Conservation (phyloP, 2,888 invertebrate genomes). For the Alloplasta piceator region DNA sequence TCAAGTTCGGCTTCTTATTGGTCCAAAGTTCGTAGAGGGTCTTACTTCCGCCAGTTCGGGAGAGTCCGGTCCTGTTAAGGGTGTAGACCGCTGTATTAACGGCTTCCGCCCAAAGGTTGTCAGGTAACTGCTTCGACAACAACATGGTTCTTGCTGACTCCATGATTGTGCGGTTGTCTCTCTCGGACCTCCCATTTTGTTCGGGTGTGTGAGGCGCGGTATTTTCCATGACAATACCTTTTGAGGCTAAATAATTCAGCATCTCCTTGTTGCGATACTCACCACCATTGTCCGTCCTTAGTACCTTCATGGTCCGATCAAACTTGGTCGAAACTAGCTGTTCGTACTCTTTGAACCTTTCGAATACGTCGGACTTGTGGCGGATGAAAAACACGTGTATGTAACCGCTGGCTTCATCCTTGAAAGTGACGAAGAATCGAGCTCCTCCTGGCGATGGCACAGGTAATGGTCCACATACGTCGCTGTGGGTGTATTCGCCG, state of each 20-base stretch:
- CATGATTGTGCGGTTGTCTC: constrained; percentile 76
- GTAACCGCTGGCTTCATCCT: constrained; percentile 20
- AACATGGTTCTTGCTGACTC: constrained; percentile 77
- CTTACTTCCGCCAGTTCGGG: constrained; percentile 18
- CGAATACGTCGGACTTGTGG: neutral
- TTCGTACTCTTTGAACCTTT: neutral
- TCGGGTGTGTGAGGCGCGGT: constrained; percentile 71
- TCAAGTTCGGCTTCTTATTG: constrained; percentile 66
- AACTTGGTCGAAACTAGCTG: constrained; percentile 13
- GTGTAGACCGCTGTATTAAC: constrained; percentile 76
- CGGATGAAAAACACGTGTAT: constrained; percentile 13
- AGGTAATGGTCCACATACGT: neutral
- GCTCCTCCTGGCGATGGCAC: neutral
- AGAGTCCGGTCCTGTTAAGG: constrained; percentile 71
- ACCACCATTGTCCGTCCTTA: constrained; percentile 68
- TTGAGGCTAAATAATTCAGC: neutral
- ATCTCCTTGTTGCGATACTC: constrained; percentile 57
- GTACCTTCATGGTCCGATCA: constrained; percentile 30
- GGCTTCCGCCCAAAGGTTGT: constrained; percentile 78
- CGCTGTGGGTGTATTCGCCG: neutral
- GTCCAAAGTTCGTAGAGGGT: constrained; percentile 71
- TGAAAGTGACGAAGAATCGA: neutral
- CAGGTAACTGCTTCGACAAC: constrained; percentile 68
- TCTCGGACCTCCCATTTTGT: constrained; percentile 75
- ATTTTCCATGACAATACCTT: constrained; percentile 69